A percentile compares a stretch with the other conserved stretches of the same genome.
Conservation (phyloP, 2,888 invertebrate species). For the Trisateles emortualis region DNA sequence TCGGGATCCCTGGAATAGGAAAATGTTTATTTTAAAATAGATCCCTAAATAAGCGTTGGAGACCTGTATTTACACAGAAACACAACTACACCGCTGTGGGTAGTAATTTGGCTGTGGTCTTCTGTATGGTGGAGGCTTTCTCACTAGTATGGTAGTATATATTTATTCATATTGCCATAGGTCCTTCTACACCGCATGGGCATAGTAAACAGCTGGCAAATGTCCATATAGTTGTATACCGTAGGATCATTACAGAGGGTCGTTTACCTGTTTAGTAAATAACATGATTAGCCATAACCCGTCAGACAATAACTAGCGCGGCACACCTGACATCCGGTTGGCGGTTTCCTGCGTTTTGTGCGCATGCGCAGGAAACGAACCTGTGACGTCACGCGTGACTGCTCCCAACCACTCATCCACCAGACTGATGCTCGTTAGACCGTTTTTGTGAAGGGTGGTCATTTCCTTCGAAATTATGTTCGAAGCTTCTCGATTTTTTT, state of each 20-base stretch:
- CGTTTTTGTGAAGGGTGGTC: conserved; percentile 8
- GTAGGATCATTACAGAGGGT: conserved; percentile 11
- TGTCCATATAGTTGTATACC: too few relatives aligned
- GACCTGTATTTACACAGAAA: too few relatives aligned
- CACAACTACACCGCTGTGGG: too few relatives aligned
- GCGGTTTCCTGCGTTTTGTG: conserved; percentile 72
- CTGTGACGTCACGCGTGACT: conserved; percentile 64
- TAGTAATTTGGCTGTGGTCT: too few relatives aligned
- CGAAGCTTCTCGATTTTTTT: background rate
- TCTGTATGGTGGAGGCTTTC: too few relatives aligned
- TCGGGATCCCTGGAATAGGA: too few relatives aligned
- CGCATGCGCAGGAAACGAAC: conserved; percentile 55
- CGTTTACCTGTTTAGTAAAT: conserved; percentile 25
- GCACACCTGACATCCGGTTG: conserved; percentile 72
- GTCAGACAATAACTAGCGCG: conserved; percentile 40
- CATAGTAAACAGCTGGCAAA: background rate
- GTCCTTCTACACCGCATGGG: too few relatives aligned
- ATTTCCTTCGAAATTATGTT: conserved; percentile 2
- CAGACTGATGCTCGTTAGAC: conserved; percentile 8
- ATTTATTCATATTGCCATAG: too few relatives aligned
- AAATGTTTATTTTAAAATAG: too few relatives aligned
- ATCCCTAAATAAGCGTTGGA: too few relatives aligned
- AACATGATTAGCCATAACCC: conserved; percentile 27
- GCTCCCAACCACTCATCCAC: conserved; percentile 35
- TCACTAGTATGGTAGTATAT: too few relatives aligned